A percentile compares a stretch with the other conserved stretches of the same genome.
These are phyloP conservation scores for Tryphoninae sp. DNA, from an alignment of 2,888 invertebrate species.

Conservation along the genomic window DNA sequence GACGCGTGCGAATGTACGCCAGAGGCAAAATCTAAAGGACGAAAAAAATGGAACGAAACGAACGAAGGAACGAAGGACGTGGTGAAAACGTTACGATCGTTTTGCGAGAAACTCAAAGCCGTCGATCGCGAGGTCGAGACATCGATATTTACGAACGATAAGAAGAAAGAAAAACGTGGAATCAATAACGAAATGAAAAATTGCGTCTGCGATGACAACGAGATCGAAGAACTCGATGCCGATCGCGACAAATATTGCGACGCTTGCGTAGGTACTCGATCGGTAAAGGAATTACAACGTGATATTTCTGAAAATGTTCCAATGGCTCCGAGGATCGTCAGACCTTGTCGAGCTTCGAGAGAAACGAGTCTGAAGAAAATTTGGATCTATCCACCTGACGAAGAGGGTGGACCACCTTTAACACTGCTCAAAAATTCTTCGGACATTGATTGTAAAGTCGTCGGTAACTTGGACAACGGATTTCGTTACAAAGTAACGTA, in stretches of 20 bases:
- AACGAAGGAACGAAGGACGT: constrained; percentile 38
- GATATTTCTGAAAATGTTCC: not conserved
- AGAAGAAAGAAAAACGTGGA: not conserved
- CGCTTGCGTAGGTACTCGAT: constrained; percentile 48
- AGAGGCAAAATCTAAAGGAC: not conserved
- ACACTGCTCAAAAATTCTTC: constrained; percentile 73
- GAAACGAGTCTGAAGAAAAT: constrained; percentile 66
- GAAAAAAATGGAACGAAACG: constrained; percentile 13
- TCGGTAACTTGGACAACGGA: constrained; percentile 66
- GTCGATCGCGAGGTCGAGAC: constrained; percentile 50
- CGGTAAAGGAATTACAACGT: not conserved
- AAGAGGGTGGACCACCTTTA: constrained; percentile 70
- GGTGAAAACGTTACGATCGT: constrained; percentile 57
- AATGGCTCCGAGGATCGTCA: constrained; percentile 62
- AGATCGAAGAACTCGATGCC: not conserved
- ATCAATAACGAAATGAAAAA: not conserved
- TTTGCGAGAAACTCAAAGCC: constrained; percentile 65
- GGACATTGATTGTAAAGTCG: constrained; percentile 70
- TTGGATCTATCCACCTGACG: constrained; percentile 73
- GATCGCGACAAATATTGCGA: constrained; percentile 37
- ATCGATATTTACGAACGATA: constrained; percentile 40
- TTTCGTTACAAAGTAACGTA: constrained; percentile 74
- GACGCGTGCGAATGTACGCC: constrained; percentile 17
- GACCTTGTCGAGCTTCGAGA: constrained; percentile 47
- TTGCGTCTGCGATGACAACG: constrained; percentile 32